Conservation (phyloP, 2,888 invertebrate species). For the Thyatira batis region DNA sequence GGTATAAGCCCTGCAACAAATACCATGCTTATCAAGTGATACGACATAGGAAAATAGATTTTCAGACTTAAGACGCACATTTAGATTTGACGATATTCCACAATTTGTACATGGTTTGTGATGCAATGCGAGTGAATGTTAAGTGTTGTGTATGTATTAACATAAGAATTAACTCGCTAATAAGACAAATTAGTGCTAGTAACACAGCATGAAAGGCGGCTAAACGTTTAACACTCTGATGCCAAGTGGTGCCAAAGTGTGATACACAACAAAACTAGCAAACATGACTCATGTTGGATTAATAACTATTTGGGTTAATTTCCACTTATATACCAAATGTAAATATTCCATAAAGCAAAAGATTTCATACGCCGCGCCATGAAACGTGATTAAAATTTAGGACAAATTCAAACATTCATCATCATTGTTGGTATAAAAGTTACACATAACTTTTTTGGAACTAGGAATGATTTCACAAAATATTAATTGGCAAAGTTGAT, state of each 20-base stretch:
- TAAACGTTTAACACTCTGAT: slow-evolving; percentile 58
- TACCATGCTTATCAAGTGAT: slow-evolving; percentile 23
- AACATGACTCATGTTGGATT: slow-evolving; percentile 44
- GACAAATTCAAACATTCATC: background rate
- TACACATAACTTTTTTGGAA: background rate
- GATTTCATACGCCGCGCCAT: background rate
- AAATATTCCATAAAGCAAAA: background rate
- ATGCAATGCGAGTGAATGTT: slow-evolving; percentile 27
- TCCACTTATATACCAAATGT: background rate
- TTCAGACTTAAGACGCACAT: slow-evolving; percentile 48
- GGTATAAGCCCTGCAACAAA: slow-evolving; percentile 69
- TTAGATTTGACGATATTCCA: slow-evolving; percentile 64
- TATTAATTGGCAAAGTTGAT: background rate
- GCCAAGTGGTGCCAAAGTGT: slow-evolving; percentile 41
- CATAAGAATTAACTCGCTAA: slow-evolving; percentile 60
- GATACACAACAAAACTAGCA: slow-evolving; percentile 25
- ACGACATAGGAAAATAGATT: slow-evolving; percentile 16
- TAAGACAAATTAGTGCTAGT: slow-evolving; percentile 55
- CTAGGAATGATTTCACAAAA: background rate
- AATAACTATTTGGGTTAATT: slow-evolving; percentile 11
- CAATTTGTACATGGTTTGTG: slow-evolving; percentile 59
- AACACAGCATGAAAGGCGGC: slow-evolving; percentile 50
- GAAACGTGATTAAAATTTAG: background rate
- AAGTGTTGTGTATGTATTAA: slow-evolving; percentile 40
- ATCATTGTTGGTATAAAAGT: background rate